Evolutionary conservation across 2,888 invertebrate genomes (phyloP), one percentile per base, ranked within the genome.

Genomic region (Lamellibrachia columna): DNA sequence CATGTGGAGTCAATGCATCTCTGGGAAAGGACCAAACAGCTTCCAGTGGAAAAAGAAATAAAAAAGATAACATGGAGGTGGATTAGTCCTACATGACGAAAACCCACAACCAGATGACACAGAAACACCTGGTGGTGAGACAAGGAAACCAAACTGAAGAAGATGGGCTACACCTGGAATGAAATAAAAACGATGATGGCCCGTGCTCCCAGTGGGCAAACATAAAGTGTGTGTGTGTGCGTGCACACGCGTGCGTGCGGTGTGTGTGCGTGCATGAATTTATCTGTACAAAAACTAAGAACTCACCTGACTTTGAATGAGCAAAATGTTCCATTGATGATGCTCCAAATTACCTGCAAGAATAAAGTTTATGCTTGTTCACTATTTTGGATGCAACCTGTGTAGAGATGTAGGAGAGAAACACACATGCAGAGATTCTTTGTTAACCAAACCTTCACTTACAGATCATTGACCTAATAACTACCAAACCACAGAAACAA

Each of bases 241-340:
- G 90, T 92, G 90, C 28, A 8, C 28, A 92, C 7, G 90, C 90
- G 40, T 90, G 90, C 22, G 6, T 53, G 53, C 52, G n/a, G 11
- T 28, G 7, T 90, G 22, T 22, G n/a, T 53, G 15, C 28, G 28
- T 91, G 28, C 28, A 91, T 28, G 7, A 7, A n/a, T 40, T 28
- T 3, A 28, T 28, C 6, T 1, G 1, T 28, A 22, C 3, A 92
- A 75, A 22, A 92, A 58, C 9, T 3, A 2, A 92, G 90, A 90
- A 94, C 98, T 98, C 97, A 99, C 99, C 98, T 98, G 95, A 98
- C 98, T 98, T 99, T 99, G 96, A 98, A 98, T 1, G 99, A 99
- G 97, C 99, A 99, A 96, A 99, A 99, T n/a, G 98, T 98, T 96
- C 98, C 98, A 97, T 99, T 99, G 96, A 99, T 98, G 95, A 99